These are phyloP conservation scores for Remorina albescens DNA, from an alignment of 2,797 vertebrate species.

Conservation along the genomic window DNA sequence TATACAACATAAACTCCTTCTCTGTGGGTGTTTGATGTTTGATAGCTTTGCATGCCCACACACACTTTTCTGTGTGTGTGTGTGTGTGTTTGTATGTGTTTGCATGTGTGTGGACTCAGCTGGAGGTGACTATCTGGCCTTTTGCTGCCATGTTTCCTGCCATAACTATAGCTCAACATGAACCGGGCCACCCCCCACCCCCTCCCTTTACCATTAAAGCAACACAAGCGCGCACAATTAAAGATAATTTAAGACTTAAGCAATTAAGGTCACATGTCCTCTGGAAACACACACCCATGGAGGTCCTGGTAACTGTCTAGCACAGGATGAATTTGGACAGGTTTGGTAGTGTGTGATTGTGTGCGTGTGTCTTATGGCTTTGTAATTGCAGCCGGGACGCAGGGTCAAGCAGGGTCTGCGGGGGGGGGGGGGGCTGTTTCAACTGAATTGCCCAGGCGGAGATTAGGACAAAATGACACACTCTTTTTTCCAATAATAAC, in stretches of 20 bases:
- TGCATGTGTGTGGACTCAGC: constrained; percentile 70
- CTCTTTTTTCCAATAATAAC: constrained; percentile 73
- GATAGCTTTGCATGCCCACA: background rate
- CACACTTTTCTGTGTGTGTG: background rate
- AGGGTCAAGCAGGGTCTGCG: constrained; percentile 82
- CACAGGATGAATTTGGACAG: constrained; percentile 85
- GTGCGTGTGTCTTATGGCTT: constrained; percentile 59
- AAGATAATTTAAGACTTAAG: constrained; percentile 89
- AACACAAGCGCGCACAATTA: constrained; percentile 85
- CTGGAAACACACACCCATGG: constrained; percentile 79
- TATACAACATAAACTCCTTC: background rate
- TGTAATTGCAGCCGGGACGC: constrained; percentile 75
- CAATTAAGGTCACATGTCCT: constrained; percentile 87
- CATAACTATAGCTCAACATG: constrained; percentile 68
- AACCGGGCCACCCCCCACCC: constrained; percentile 37
- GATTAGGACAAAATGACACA: constrained; percentile 80
- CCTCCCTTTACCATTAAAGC: constrained; percentile 80
- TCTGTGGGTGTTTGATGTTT: background rate
- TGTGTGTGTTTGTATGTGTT: constrained; percentile 20
- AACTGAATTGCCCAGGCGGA: constrained; percentile 76
- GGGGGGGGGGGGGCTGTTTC: constrained; percentile 47
- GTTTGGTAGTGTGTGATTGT: constrained; percentile 72
- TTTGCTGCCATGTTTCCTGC: constrained; percentile 73
- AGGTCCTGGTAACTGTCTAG: constrained; percentile 82
- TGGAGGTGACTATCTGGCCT: constrained; percentile 69